Evolutionary conservation across 2,888 invertebrate species (phyloP), one percentile per base, ranked within the genome.

Genomic region (Pammene aurita): DNA sequence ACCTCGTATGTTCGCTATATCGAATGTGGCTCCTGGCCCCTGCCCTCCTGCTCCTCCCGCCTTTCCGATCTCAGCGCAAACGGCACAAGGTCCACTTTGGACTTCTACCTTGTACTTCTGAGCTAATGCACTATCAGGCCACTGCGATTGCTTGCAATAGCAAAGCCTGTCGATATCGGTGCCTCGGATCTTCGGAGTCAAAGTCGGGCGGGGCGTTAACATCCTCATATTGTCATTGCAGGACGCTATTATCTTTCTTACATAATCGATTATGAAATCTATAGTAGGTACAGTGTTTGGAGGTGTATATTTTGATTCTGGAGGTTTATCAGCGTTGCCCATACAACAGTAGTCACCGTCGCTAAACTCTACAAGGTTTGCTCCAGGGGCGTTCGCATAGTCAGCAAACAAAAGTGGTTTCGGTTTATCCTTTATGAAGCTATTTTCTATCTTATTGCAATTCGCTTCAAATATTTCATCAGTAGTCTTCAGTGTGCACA

Each of bases 181-280:
- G 2, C 92, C 90, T 80, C 88, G 90, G 0, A 89, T 73, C 81
- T 88, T 83, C 0, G 91, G 91, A 67, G 70, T 80, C 72, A 92
- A 88, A 4, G 87, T 83, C 11, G 89, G 84, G 11, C 86, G 84
- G 58, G 92, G 92, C 35, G 91, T 92, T 69, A 92, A 75, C 91
- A 89, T 91, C 72, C 92, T 85, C 89, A 92, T 88, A 72, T 91
- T 90, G 73, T 92, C 92, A 75, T 92, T 90, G 75, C 92, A 91
- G 5, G 92, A 91, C 13, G 87, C 82, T 55, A 92, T 88, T 10
- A 90, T 88, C 72, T 89, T 90, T 54, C 89, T 82, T 0, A 92
- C 85, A 71, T 92, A 92, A 71, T 92, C 92, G 56, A 86, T 78
- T 63, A 92, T 92, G 67, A 77, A 85, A 74, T 92, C 81, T 54